phyloP scores from a whole-genome alignment of 2,797 vertebrate species.

The Urosaurus nigricauda region DNA sequence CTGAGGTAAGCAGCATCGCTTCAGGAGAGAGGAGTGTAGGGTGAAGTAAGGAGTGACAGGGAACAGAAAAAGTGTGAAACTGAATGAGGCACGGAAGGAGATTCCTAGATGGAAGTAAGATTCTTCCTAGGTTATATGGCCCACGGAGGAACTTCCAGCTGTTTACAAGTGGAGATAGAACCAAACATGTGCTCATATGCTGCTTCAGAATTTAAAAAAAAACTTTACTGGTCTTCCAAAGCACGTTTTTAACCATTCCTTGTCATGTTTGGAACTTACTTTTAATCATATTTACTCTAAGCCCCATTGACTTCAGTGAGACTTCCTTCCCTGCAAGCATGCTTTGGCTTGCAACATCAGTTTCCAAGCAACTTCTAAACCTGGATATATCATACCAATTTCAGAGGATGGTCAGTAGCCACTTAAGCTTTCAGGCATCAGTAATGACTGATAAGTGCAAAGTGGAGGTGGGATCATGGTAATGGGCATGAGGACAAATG shows the following conservation, averaged over 20 bases:
- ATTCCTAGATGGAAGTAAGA: slow-evolving; percentile 34
- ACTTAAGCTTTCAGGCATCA: slow-evolving; percentile 15
- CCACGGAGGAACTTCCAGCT: slow-evolving; percentile 34
- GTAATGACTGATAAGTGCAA: background rate
- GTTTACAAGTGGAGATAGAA: slow-evolving; percentile 17
- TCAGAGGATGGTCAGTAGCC: slow-evolving; percentile 53
- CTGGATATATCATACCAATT: slow-evolving; percentile 33
- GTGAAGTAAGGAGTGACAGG: slow-evolving; percentile 45
- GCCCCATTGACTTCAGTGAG: slow-evolving; percentile 33
- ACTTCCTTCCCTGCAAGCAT: background rate
- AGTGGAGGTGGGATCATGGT: background rate
- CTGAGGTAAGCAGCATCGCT: slow-evolving; percentile 73
- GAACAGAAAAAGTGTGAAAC: slow-evolving; percentile 49
- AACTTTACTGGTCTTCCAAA: slow-evolving; percentile 20
- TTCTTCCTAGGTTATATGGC: slow-evolving; percentile 22
- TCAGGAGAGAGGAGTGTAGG: slow-evolving; percentile 26
- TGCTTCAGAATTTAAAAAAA: slow-evolving; percentile 46
- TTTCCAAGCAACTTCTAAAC: slow-evolving; percentile 62
- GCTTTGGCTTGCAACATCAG: slow-evolving; percentile 8
- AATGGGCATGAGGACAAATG: slow-evolving; percentile 1
- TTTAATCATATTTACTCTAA: slow-evolving; percentile 46
- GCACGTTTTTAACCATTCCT: slow-evolving; percentile 16
- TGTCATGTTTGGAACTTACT: slow-evolving; percentile 33
- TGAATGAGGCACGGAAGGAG: slow-evolving; percentile 30
- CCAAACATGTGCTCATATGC: background rate